Evolutionary conservation across 2,113 vertebrate species (phyloP).

Genomic region (Seriola aureovittata): DNA sequence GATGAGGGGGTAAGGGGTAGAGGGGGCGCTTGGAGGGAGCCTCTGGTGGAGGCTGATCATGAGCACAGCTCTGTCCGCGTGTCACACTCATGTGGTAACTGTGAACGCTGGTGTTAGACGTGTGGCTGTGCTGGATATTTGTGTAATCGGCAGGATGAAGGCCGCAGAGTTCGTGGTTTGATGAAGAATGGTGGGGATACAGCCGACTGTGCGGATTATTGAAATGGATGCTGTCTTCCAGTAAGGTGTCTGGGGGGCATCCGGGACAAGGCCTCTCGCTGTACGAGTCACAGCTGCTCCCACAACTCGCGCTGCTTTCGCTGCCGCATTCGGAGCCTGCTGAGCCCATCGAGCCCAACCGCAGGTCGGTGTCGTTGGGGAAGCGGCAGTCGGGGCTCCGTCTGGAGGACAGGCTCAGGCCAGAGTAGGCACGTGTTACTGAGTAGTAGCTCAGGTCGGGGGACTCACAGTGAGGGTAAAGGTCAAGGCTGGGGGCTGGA

Average conservation of each 20-base stretch:
- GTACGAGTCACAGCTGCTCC: conserved; percentile 92
- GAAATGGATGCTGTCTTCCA: conserved; percentile 90
- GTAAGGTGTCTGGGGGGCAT: conserved; percentile 86
- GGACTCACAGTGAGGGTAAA: conserved; percentile 95
- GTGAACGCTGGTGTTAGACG: conserved; percentile 81
- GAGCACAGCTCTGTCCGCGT: conserved; percentile 87
- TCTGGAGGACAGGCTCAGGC: conserved; percentile 87
- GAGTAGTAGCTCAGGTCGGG: conserved; percentile 95
- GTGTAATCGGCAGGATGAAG: conserved; percentile 85
- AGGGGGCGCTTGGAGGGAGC: conserved; percentile 88
- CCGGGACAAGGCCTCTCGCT: conserved; percentile 89
- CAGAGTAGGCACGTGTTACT: conserved; percentile 90
- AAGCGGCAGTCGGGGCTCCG: conserved; percentile 91
- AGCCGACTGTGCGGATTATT: conserved; percentile 80
- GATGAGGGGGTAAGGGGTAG: conserved; percentile 88
- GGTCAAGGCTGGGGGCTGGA: conserved; percentile 88
- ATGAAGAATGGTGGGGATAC: conserved; percentile 83
- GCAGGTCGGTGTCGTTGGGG: conserved; percentile 89
- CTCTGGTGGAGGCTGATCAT: conserved; percentile 89
- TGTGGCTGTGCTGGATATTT: conserved; percentile 85
- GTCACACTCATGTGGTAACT: conserved; percentile 87
- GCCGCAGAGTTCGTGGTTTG: conserved; percentile 85
- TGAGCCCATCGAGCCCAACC: conserved; percentile 90
- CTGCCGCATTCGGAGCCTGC: conserved; percentile 95
- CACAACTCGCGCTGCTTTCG: conserved; percentile 92